Base-by-base conservation (phyloP, 2,797 vertebrate species). In the Falco peregrinus region DNA sequence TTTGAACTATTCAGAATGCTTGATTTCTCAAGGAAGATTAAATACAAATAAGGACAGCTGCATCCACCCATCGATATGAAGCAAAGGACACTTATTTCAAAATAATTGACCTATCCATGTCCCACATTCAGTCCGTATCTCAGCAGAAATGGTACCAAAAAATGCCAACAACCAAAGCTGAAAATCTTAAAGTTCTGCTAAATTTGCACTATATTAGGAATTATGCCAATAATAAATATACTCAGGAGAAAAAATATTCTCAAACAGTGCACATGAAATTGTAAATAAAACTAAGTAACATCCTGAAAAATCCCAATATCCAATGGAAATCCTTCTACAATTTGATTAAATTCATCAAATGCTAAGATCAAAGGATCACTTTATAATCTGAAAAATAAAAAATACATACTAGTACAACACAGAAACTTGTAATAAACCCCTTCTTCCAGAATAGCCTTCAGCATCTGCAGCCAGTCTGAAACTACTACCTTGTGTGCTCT, bases 401-500 rank as follows among this genome's bases (percentile, higher is more conserved):
- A 64, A 83, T 22, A 73, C 11, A 37, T 9, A 47, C 21, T 86
- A 59, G 76, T 87, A 67, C 26, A 90, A 87, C 76, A 91, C 35
- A 90, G 61, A 90, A 89, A 65, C 8, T 61, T 82, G 77, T 60
- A 80, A 92, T 82, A 89, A 13, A 2, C 16, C 22, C 18, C 86
- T 78, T 89, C 71, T 90, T 96, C 84, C 86, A 79, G 67, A 84
- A 85, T 35, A 90, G 85, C 45, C 71, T 74, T 28, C 37, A 82
- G 95, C 97, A 97, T 94, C 95, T 97, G 98, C 89, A 87, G 33
- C 37, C 90, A 97, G 96, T 97, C 96, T 94, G 95, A 96, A 95
- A 81, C 20, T 21, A 84, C 96, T 51, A 79, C 91, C 65, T 91
- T 68, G 73, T 93, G 96, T 73, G 91, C 60, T 93, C 95, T 93